Evolutionary conservation across 2,113 vertebrate species (phyloP).

Genomic region (Carlito syrichta): DNA sequence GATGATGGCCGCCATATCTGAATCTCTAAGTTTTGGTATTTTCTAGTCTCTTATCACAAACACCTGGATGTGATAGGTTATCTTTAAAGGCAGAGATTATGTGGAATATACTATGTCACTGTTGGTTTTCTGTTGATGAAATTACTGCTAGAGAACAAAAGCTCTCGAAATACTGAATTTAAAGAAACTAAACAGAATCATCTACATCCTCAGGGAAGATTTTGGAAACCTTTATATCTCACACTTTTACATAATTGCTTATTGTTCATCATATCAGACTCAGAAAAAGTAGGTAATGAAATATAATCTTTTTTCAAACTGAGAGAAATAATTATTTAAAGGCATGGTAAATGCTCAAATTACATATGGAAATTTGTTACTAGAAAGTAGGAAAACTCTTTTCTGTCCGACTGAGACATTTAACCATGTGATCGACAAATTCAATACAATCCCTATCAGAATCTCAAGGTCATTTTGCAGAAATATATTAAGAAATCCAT

Average conservation of each 20-base stretch:
- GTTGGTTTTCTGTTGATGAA: not conserved
- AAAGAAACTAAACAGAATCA: not conserved
- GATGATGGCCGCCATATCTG: rapidly evolving
- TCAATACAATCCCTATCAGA: not conserved
- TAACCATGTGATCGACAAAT: not conserved
- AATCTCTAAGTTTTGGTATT: rapidly evolving
- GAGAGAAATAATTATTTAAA: not conserved
- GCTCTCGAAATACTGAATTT: no score
- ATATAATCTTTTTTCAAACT: not conserved
- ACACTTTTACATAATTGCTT: not conserved
- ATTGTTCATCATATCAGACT: not conserved
- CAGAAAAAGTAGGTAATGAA: not conserved
- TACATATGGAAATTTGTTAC: not conserved
- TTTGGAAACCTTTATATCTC: no score
- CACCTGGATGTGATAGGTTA: not conserved
- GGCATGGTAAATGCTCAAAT: not conserved
- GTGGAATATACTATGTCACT: rapidly evolving
- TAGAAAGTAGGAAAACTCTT: not conserved
- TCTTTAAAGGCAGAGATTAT: not conserved
- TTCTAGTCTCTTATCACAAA: not conserved
- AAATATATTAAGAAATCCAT: not conserved
- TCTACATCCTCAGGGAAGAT: not conserved
- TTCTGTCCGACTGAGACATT: not conserved
- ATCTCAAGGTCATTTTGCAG: not conserved
- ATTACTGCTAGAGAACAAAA: not conserved